Evolutionary conservation across 2,888 invertebrate species (phyloP).

Genomic region (Sinotaia quadrata): DNA sequence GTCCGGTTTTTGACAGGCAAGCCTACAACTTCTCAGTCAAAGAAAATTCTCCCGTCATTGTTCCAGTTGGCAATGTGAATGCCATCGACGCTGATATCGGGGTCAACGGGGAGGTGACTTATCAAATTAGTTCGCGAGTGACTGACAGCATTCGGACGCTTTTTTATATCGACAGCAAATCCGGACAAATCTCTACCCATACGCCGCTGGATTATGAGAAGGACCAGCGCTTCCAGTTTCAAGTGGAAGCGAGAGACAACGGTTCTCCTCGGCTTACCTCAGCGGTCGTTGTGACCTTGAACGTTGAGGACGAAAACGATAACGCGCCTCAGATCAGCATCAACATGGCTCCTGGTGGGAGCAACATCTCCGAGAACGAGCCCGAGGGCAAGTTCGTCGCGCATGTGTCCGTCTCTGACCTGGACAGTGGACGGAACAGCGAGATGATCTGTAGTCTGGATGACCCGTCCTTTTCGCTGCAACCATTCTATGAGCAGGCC

Average conservation of each 20-base stretch:
- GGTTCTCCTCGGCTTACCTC: conserved; percentile 48
- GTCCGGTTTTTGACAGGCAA: conserved; percentile 48
- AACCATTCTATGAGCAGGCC: conserved; percentile 39
- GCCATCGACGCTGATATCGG: conserved; percentile 90
- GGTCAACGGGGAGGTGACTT: conserved; percentile 78
- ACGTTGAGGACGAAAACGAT: conserved; percentile 78
- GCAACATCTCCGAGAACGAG: conserved; percentile 77
- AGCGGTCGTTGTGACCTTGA: conserved; percentile 75
- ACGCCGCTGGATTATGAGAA: conserved; percentile 88
- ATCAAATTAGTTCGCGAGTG: conserved; percentile 66
- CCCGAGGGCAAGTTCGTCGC: conserved; percentile 93
- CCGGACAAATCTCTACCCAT: conserved; percentile 85
- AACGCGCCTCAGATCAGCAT: conserved; percentile 83
- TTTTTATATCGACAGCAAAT: conserved; percentile 81
- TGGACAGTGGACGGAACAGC: conserved; percentile 57
- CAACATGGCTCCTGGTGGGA: conserved; percentile 86
- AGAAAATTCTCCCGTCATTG: conserved; percentile 49
- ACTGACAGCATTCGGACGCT: conserved; percentile 46
- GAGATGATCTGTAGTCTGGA: conserved; percentile 56
- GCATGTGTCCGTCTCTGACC: conserved; percentile 84
- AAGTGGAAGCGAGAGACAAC: conserved; percentile 73
- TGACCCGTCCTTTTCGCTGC: conserved; percentile 51
- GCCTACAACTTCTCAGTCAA: conserved; percentile 52
- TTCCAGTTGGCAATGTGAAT: conserved; percentile 75
- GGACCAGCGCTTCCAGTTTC: conserved; percentile 80